Evolutionary conservation across 2,888 invertebrate species (phyloP).

Genomic region (Silvanus unidentatus): DNA sequence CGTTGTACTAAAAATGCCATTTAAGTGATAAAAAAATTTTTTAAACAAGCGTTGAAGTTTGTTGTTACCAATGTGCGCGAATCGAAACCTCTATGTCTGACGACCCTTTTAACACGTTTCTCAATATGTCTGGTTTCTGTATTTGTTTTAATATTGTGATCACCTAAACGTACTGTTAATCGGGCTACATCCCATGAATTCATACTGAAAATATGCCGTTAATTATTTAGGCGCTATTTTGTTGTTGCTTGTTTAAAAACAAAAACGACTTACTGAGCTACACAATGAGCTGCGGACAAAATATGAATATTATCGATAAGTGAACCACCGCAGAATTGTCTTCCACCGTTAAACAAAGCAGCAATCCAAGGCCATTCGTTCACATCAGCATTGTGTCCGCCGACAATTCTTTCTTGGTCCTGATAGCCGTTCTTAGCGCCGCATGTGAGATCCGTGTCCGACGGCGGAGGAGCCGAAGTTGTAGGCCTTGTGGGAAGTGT

Average conservation of each 20-base stretch:
- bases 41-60: not conserved
- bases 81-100: conserved; percentile 80
- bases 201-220: conserved; percentile 56
- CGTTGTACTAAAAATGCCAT: conserved; percentile 67
- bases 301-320: conserved; percentile 73
- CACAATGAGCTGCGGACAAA: conserved; percentile 82
- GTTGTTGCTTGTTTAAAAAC: not conserved
- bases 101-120: conserved; percentile 73
- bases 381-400: conserved; percentile 72
- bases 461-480: conserved; percentile 12
- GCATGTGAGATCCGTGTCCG: conserved; percentile 44
- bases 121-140: conserved; percentile 71
- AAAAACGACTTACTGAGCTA: conserved; percentile 66
- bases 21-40: conserved; percentile 8
- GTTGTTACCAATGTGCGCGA: conserved; percentile 66
- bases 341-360: conserved; percentile 73
- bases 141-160: conserved; percentile 73
- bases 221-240: too few species aligned
- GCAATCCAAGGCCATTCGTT: conserved; percentile 78
- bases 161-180: conserved; percentile 73
- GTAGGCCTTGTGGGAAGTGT: conserved; percentile 14
- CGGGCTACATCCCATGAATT: conserved; percentile 83
- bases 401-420: conserved; percentile 79
- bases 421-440: conserved; percentile 74
- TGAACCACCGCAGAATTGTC: conserved; percentile 86